A percentile compares a stretch with the other conserved stretches of the same genome.
Conservation (phyloP, 2,113 vertebrate genomes). For the Apteryx owenii region DNA sequence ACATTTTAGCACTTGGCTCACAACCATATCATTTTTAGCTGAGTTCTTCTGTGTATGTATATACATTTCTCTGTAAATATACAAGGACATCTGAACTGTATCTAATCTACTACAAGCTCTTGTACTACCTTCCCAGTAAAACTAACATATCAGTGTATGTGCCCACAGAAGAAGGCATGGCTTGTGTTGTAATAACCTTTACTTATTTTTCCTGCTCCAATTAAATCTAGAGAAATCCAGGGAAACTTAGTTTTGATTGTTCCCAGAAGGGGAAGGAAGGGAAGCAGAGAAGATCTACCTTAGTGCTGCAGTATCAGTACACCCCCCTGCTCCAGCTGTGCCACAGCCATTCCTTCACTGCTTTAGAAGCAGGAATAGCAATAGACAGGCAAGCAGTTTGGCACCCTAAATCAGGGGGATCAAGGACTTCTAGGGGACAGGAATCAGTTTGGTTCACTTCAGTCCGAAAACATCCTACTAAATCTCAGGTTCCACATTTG, state of each 20-base stretch:
- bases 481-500: not conserved
- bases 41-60: not conserved
- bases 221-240: not conserved
- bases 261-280: not conserved
- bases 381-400: not conserved
- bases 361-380: not conserved
- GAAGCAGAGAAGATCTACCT: not conserved
- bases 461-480: not conserved
- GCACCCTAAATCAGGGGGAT: not conserved
- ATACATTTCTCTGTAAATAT: not conserved
- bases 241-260: not conserved
- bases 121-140: not conserved
- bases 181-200: not conserved
- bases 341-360: not conserved
- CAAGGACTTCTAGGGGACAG: not conserved
- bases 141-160: not conserved
- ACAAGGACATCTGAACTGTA: not conserved
- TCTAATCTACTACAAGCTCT: not conserved
- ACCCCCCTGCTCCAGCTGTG: not conserved
- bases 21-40: not conserved
- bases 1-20: conserved; percentile 29
- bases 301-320: not conserved
- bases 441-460: not conserved
- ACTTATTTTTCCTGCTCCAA: not conserved
- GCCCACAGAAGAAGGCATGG: not conserved